Evolutionary conservation across 2,113 vertebrate genomes (phyloP).

Genomic region (Phalacrocorax carbo): DNA sequence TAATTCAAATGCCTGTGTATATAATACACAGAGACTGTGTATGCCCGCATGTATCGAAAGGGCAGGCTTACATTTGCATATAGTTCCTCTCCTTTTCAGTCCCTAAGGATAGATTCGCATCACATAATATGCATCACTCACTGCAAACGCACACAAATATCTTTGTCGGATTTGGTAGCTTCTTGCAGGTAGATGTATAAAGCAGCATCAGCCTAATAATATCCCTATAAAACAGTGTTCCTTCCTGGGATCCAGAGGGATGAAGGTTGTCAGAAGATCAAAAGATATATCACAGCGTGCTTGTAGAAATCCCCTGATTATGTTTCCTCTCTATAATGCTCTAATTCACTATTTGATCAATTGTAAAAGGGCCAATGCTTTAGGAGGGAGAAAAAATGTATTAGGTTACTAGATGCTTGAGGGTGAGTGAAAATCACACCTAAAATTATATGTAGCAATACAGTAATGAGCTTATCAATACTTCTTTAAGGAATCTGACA

Average conservation of each 20-base stretch:
- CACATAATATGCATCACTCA: neutral
- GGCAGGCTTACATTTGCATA: neutral
- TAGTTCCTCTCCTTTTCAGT: neutral
- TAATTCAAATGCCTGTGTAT: neutral
- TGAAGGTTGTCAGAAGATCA: constrained; percentile 77
- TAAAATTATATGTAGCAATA: constrained; percentile 64
- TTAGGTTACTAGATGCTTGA: constrained; percentile 52
- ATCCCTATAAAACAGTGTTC: constrained; percentile 69
- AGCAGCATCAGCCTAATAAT: constrained; percentile 71
- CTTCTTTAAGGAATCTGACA: constrained; percentile 75
- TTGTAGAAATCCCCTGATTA: constrained; percentile 74
- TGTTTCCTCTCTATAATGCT: constrained; percentile 70
- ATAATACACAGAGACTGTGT: neutral
- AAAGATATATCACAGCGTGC: constrained; percentile 74
- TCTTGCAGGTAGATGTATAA: constrained; percentile 66
- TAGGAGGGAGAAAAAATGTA: constrained; percentile 11
- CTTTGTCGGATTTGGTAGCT: constrained; percentile 30
- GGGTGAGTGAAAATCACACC: constrained; percentile 62
- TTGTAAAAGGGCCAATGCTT: constrained; percentile 59
- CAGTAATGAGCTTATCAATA: constrained; percentile 76
- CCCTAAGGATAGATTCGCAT: neutral
- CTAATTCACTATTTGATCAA: constrained; percentile 78
- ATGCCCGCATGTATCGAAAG: neutral
- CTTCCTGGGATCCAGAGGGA: constrained; percentile 69
- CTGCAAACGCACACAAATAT: neutral